Base-by-base conservation (phyloP, 2,797 vertebrate genomes). In the Myripristis murdjan region DNA sequence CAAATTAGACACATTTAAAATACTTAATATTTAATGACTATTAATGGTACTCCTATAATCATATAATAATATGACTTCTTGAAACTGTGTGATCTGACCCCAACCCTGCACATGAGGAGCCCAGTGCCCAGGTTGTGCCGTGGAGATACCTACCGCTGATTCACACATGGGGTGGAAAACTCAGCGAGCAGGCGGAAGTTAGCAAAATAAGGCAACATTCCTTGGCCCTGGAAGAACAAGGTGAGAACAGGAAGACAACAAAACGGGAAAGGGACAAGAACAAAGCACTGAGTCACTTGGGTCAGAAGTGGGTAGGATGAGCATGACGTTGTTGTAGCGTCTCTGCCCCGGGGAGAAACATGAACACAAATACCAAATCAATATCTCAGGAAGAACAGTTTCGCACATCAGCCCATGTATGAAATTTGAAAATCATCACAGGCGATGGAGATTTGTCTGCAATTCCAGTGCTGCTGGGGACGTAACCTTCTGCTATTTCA, bases 101-200 rank as follows among this genome's bases (percentile, higher is more conserved):
- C 7, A 46, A 41, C 24, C 18, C 11, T 41, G 23, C 68, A 4
- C 28, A 20, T 18, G 58, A 57, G 70, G 24, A 41, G n/a, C n/a
- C 54, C 26, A 26, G 35, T 64, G 54, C 39, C 26, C 22, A 33
- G 26, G 41, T n/a, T n/a, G 57, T 44, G 33, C 15, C 28, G 69
- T 71, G 54, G 35, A 48, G 70, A 71, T 82, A 96, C 97, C 74
- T 96, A 99, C 98, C 98, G 95, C 93, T 99, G 98, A 91, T 99
- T 99, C 89, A 99, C 97, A 90, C 98, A 99, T 24, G 98, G 98
- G 77, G 97, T 99, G 82, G 98, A 99, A 90, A 99, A 96, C 91
- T 99, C 98, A 56, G 98, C 97, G 64, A 99, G 95, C 87, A 99
- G 95, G 80, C 98, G 97, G 91, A 98, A 98, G 94, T 98, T 99